phyloP scores from a whole-genome alignment of 2,113 vertebrate genomes.

The Chelonoidis abingdonii region DNA sequence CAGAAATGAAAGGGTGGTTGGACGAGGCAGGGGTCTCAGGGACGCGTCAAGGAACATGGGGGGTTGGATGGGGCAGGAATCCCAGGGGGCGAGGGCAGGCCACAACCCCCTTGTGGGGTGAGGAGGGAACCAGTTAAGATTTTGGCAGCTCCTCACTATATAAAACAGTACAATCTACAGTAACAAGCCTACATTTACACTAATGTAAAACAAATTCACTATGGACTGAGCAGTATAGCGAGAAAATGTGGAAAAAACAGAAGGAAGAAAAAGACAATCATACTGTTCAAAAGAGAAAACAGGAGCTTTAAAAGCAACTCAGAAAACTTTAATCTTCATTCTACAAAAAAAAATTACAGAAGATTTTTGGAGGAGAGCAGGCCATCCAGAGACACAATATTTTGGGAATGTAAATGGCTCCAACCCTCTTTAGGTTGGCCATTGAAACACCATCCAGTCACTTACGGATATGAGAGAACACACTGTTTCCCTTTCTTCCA shows the following conservation, averaged over 20 bases:
- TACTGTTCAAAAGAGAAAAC: neutral
- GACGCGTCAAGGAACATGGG: too few relatives aligned
- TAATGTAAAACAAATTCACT: neutral
- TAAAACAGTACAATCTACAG: neutral
- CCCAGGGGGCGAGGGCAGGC: too few relatives aligned
- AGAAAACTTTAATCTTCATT: neutral
- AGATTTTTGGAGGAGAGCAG: neutral
- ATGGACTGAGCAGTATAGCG: neutral
- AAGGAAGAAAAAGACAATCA: neutral
- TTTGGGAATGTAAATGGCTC: neutral
- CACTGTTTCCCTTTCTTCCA: slow-evolving; percentile 14
- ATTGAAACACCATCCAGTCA: slow-evolving; percentile 36
- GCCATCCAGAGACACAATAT: neutral
- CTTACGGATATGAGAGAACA: neutral
- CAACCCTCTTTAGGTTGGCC: neutral
- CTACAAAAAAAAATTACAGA: neutral
- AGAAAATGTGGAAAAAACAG: neutral
- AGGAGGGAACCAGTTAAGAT: too few relatives aligned
- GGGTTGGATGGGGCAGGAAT: too few relatives aligned
- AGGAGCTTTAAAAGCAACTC: neutral
- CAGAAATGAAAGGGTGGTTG: too few relatives aligned
- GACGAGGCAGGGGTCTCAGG: too few relatives aligned
- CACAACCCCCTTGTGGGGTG: too few relatives aligned
- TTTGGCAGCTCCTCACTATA: too few relatives aligned
- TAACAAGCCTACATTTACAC: neutral